Percentiles rank a stretch among this genome's conserved stretches.
Evolutionary conservation across 2,797 vertebrate species (phyloP).

Genomic region (Podargus strigoides): DNA sequence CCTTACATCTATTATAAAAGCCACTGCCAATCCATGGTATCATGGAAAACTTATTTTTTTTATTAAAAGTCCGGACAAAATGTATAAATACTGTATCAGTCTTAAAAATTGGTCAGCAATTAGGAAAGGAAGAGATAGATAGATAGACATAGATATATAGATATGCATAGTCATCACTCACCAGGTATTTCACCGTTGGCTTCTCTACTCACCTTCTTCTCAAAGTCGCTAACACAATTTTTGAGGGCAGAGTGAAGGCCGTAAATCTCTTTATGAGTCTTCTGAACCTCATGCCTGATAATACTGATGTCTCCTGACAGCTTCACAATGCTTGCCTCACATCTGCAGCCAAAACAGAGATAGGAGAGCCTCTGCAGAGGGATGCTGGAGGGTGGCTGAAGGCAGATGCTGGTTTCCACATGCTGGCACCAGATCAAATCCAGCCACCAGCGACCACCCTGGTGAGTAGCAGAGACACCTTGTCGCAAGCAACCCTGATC

Average conservation of each 20-base stretch:
- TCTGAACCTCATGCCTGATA: conserved; percentile 63
- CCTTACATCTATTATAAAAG: neutral
- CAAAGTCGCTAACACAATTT: conserved; percentile 67
- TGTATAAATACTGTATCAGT: neutral
- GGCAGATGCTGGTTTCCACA: neutral
- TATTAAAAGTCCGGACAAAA: neutral
- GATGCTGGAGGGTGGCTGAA: neutral
- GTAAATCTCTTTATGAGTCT: conserved; percentile 74
- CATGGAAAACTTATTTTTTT: neutral
- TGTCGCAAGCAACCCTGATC: neutral
- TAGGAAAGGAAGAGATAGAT: neutral
- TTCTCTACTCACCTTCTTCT: conserved; percentile 77
- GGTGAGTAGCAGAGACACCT: neutral
- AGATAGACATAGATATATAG: no score
- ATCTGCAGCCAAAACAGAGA: conserved; percentile 66
- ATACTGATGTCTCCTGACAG: conserved; percentile 74
- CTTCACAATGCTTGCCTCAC: conserved; percentile 81
- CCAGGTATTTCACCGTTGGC: neutral
- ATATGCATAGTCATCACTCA: neutral
- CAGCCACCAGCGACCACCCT: no score
- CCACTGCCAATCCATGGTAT: neutral
- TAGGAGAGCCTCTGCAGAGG: neutral
- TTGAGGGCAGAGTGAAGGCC: conserved; percentile 70
- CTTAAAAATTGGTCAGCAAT: neutral
- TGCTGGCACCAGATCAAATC: rapidly evolving